Percentiles rank a stretch among this genome's conserved stretches.
Conservation (phyloP, 2,113 vertebrate species). For the Callopanchax toddi region DNA sequence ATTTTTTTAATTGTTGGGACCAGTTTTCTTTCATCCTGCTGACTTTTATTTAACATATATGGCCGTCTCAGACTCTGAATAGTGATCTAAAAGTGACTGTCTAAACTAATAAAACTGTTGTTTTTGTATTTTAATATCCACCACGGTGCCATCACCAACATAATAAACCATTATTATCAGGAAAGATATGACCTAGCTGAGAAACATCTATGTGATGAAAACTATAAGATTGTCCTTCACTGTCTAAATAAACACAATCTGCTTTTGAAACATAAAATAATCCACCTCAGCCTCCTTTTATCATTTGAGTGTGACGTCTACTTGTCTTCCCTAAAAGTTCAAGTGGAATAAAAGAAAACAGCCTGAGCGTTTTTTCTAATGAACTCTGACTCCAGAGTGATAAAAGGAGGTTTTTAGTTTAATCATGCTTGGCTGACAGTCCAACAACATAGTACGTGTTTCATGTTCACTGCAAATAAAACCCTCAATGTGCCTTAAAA, state of each 20-base stretch:
- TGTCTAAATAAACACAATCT: too few relatives aligned
- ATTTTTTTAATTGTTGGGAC: neutral
- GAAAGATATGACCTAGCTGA: too few relatives aligned
- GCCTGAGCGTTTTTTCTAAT: neutral
- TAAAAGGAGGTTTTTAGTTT: neutral
- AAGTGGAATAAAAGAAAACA: neutral
- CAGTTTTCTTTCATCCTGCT: neutral
- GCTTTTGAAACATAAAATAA: neutral
- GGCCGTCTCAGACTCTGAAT: too few relatives aligned
- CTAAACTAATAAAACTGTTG: too few relatives aligned
- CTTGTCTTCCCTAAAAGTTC: neutral
- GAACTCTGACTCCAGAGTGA: neutral
- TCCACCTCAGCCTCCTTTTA: neutral
- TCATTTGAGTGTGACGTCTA: too few relatives aligned
- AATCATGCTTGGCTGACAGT: neutral
- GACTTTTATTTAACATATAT: neutral
- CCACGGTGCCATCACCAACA: too few relatives aligned
- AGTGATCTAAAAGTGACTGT: too few relatives aligned
- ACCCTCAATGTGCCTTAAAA: constrained; percentile 6
- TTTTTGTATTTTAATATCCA: too few relatives aligned
- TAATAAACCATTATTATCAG: too few relatives aligned
- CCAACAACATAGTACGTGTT: constrained; percentile 16
- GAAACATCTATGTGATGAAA: neutral
- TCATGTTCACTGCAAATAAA: constrained; percentile 14
- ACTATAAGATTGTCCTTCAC: too few relatives aligned